Percentiles rank a stretch among this genome's conserved stretches.
These are phyloP conservation scores for Colius striatus DNA, from an alignment of 2,113 vertebrate genomes.

Conservation along the genomic window DNA sequence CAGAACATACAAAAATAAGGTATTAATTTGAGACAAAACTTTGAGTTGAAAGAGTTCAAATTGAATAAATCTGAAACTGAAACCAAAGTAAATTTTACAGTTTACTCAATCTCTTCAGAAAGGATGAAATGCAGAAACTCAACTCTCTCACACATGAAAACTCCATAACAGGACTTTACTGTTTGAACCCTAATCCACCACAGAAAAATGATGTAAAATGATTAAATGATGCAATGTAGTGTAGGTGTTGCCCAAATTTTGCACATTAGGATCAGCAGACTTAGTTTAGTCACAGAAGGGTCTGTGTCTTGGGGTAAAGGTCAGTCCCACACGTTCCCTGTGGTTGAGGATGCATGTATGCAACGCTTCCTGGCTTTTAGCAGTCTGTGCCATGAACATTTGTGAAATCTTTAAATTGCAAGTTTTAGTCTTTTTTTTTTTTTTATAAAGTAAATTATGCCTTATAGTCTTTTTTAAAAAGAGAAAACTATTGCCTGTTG, in stretches of 20 bases:
- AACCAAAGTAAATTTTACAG: neutral
- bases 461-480: neutral
- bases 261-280: neutral
- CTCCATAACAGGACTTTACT: neutral
- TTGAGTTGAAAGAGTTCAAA: neutral
- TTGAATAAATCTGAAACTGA: neutral
- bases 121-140: neutral
- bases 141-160: neutral
- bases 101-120: neutral
- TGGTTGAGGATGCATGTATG: neutral
- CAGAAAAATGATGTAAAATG: neutral
- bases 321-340: neutral
- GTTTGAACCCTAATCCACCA: neutral
- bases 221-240: neutral
- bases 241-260: neutral
- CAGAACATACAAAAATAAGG: neutral
- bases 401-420: neutral
- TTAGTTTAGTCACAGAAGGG: neutral
- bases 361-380: neutral
- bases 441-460: neutral
- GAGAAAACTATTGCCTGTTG: neutral
- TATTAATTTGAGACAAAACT: neutral
- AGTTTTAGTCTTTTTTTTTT: neutral
- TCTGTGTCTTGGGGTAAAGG: neutral
- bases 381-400: neutral